Conservation (phyloP, 2,113 vertebrate species). For the western clawed frog (Xenopus tropicalis) region DNA sequence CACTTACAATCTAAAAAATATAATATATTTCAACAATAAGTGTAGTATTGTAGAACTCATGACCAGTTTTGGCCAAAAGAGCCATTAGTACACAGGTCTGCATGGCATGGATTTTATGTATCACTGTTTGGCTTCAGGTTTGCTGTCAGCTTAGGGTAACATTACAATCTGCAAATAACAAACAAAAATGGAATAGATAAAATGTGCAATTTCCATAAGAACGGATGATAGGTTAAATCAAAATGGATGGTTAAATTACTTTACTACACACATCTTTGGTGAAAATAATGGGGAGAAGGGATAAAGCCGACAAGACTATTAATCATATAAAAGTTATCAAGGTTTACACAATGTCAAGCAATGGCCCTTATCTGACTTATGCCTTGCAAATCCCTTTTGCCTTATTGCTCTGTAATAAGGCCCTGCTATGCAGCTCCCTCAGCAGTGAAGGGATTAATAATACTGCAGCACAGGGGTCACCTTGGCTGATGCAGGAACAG, state of each 20-base stretch:
- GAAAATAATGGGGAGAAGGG: background rate
- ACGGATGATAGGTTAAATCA: background rate
- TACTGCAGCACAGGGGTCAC: constrained; percentile 37
- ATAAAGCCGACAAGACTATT: constrained; percentile 1
- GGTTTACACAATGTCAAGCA: constrained; percentile 24
- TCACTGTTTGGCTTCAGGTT: too few relatives aligned
- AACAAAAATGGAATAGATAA: background rate
- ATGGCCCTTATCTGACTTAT: constrained; percentile 33
- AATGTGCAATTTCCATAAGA: background rate
- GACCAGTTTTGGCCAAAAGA: too few relatives aligned
- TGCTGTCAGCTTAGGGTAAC: too few relatives aligned
- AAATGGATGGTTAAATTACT: background rate
- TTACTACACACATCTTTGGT: background rate
- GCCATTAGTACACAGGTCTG: too few relatives aligned
- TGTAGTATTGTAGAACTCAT: too few relatives aligned
- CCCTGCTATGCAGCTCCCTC: constrained; percentile 34
- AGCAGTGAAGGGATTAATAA: constrained; percentile 44
- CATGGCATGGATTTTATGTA: too few relatives aligned
- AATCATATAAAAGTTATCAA: constrained; percentile 26
- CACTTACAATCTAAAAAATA: too few relatives aligned
- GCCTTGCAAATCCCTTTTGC: constrained; percentile 31
- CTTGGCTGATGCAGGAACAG: constrained; percentile 38
- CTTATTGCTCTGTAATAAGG: constrained; percentile 34
- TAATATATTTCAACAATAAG: too few relatives aligned
- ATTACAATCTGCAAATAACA: too few relatives aligned